Base-by-base conservation (phyloP, 2,113 vertebrate genomes). In the Coreoperca whiteheadi region DNA sequence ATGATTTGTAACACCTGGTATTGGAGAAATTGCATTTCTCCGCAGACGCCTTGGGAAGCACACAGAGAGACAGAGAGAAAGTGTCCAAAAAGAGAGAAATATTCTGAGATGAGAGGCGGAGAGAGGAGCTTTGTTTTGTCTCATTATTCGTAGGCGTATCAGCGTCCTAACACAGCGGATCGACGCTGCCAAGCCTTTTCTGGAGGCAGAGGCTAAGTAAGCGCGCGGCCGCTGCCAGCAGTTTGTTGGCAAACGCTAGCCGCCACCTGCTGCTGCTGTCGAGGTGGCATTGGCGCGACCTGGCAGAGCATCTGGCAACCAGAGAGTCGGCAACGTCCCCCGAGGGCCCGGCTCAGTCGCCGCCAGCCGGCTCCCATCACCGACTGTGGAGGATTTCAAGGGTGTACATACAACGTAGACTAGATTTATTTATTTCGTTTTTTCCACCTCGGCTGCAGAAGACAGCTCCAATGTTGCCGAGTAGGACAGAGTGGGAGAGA, bases 241-340 rank as follows among this genome's bases (percentile, higher is more conserved):
- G 74, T 73, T 89, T 91, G 83, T 91, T 93, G 92, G 92, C 92
- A 92, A 69, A 76, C 46, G 83, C 56, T 51, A 51, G 70, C n/a
- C 79, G 71, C 88, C 92, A 93, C 92, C 92, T 93, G 92, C 92
- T 88, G 89, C 88, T 53, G 87, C 89, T 92, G 84, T 83, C 66
- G 75, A 89, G 86, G 89, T 74, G 87, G 46, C 56, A 81, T 48
- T 18, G 77, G 73, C 50, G n/a, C 77, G 81, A 91, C 90, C 87
- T 85, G 87, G 87, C 77, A 75, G 63, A 71, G 81, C 88, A 89
- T 93, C 90, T 91, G 89, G 88, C 75, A 77, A 61, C 78, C 79
- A 25, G 77, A 83, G 75, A 72, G 74, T 59, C 54, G 20, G 41
- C 23, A 21, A 11, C 56, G 79, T 83, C 84, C 89, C 88, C 85